Evolutionary conservation across 2,113 vertebrate genomes (phyloP), one percentile per base, ranked within the genome.

Genomic region (Corythornis vintsioides): DNA sequence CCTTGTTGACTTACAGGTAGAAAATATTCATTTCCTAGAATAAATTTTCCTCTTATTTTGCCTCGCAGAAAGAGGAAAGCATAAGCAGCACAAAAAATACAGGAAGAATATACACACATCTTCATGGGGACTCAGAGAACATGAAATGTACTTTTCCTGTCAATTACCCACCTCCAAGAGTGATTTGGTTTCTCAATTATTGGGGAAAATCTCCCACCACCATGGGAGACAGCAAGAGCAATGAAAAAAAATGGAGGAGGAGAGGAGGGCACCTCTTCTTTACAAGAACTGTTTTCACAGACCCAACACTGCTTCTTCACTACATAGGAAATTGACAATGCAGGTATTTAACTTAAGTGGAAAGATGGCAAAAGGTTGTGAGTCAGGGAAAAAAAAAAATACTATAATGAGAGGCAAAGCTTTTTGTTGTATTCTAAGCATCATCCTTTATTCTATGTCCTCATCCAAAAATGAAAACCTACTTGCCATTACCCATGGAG

Each of bases 231-330:
- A 74, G 33, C 15, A 77, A 86, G 4, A 78, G 17, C 7, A 70
- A 77, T 6, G 10, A 86, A 91, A 71, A 22, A 48, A 47, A 77
- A 40, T 20, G 13, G 2, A 5, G 13, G 9, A 13, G 12, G 2
- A 10, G 8, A 3, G 7, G 17, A 12, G 2, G 10, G 6, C 10
- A 48, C 2, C 7, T 7, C 15, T 33, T 31, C 7, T 33, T 33
- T 11, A 1, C 2, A 2, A 48, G 33, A 48, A 2, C 2, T 15
- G 3, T 38, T 60, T 59, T 38, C 22, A 61, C 8, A 79, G 22
- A 72, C 5, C 8, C 84, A 15, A 1, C 18, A 75, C 18, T 10
- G 64, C 28, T 82, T 84, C 33, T 71, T 65, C 69, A 38, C 7
- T 10, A 83, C 4, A 28, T 0, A 56, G 19, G 6, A 65, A 53